Evolutionary conservation across 2,888 invertebrate species (phyloP).

Genomic region (Tetanocera ferruginea): DNA sequence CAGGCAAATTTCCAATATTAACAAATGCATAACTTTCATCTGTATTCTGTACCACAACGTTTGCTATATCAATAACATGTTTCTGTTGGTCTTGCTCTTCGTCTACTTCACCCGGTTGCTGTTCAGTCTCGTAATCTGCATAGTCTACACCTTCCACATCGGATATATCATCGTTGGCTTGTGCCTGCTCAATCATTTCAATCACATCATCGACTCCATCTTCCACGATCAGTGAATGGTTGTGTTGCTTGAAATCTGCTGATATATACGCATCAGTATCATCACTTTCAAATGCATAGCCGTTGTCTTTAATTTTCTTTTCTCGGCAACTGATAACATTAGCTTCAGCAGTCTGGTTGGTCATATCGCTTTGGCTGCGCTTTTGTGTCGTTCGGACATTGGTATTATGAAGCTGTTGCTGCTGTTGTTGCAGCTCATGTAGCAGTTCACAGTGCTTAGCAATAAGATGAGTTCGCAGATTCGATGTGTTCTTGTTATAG

Average conservation of each 20-base stretch:
- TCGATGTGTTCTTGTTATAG: conserved; percentile 62
- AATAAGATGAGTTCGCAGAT: conserved; percentile 58
- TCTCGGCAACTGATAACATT: not conserved
- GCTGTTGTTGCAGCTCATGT: conserved; percentile 46
- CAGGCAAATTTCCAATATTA: not conserved
- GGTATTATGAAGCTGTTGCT: conserved; percentile 36
- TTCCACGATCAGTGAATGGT: conserved; percentile 17
- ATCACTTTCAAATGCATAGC: not conserved
- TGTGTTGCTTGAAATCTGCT: not conserved
- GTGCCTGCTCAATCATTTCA: conserved; percentile 1
- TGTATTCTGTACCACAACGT: not conserved
- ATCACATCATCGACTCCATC: conserved; percentile 11
- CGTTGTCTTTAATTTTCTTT: not conserved
- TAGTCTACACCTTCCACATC: conserved; percentile 7
- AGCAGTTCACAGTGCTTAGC: conserved; percentile 57
- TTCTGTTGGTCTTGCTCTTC: not conserved
- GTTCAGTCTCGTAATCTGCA: conserved; percentile 8
- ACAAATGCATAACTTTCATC: conserved; percentile 8
- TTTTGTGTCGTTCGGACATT: not conserved
- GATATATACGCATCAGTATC: not conserved
- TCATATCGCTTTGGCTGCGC: conserved; percentile 5
- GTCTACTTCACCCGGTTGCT: not conserved
- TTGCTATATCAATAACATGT: not conserved
- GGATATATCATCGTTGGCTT: not conserved
- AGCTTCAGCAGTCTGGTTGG: not conserved